Evolutionary conservation across 2,113 vertebrate species (phyloP).

Genomic region (Gymnobelideus leadbeateri): DNA sequence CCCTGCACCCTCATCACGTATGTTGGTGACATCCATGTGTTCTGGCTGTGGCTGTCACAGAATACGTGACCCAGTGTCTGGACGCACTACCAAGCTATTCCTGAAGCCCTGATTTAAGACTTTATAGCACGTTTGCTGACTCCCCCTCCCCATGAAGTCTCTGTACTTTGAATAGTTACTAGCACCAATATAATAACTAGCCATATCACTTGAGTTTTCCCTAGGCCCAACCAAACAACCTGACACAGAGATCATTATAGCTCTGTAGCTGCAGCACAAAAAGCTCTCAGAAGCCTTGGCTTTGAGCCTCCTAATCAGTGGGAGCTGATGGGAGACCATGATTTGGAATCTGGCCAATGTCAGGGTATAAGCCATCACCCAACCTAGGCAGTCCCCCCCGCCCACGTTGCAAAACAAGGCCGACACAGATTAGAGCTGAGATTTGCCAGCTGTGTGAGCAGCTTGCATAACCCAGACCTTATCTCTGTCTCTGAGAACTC

Average conservation of each 20-base stretch:
- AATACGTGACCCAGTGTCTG: not conserved
- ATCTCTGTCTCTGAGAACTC: not conserved
- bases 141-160: not conserved
- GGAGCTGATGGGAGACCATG: not conserved
- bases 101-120: not conserved
- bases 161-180: not conserved
- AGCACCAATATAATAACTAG: not conserved
- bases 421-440: not conserved
- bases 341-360: not conserved
- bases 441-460: not conserved
- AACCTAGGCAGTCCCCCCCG: not conserved
- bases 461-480: not conserved
- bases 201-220: not conserved
- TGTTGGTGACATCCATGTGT: not conserved
- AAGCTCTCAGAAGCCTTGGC: not conserved
- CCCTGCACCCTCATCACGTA: not conserved
- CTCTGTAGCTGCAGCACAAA: not conserved
- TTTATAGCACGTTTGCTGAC: not conserved
- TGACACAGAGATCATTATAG: not conserved
- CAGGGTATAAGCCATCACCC: not conserved
- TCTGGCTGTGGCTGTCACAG: not conserved
- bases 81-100: not conserved
- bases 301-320: not conserved
- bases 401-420: not conserved
- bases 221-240: not conserved